A percentile compares a stretch with the other conserved stretches of the same genome.
phyloP scores from a whole-genome alignment of 2,888 invertebrate species.

The Chrysolina americana region DNA sequence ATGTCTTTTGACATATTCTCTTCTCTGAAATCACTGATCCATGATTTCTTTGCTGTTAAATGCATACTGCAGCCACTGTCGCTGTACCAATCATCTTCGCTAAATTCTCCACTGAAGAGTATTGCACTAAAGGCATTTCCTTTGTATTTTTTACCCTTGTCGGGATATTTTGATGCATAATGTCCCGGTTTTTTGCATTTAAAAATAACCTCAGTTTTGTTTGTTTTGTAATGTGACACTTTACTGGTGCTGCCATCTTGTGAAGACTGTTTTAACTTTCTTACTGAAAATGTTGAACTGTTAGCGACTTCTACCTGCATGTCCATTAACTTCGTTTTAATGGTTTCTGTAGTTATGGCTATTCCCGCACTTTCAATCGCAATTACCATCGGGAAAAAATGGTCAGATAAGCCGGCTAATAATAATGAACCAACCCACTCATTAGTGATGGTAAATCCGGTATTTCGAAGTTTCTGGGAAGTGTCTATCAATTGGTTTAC shows the following conservation, averaged over 20 bases:
- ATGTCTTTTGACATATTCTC: background rate
- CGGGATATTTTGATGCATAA: background rate
- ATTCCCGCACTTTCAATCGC: conserved; percentile 55
- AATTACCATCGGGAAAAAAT: conserved; percentile 52
- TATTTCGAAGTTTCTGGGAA: conserved; percentile 43
- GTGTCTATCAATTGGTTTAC: conserved; percentile 52
- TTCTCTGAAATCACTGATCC: conserved; percentile 5
- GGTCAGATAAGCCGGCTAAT: conserved; percentile 33
- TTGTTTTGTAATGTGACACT: background rate
- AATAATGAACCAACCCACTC: conserved; percentile 44
- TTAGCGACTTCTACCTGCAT: conserved; percentile 35
- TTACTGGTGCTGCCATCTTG: background rate
- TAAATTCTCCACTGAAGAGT: background rate
- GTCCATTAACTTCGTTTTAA: conserved; percentile 56
- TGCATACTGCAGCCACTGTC: conserved; percentile 1
- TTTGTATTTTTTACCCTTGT: background rate
- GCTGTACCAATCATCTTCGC: background rate
- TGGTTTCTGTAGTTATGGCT: conserved; percentile 52
- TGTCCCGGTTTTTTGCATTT: background rate
- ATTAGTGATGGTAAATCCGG: conserved; percentile 48
- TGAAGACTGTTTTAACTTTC: background rate
- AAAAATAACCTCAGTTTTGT: conserved; percentile 1
- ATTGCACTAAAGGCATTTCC: background rate
- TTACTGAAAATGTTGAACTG: background rate
- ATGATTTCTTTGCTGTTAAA: conserved; percentile 1